These are phyloP conservation scores for Prorops nasuta DNA, from an alignment of 1,140 invertebrate genomes.

Conservation along the genomic window DNA sequence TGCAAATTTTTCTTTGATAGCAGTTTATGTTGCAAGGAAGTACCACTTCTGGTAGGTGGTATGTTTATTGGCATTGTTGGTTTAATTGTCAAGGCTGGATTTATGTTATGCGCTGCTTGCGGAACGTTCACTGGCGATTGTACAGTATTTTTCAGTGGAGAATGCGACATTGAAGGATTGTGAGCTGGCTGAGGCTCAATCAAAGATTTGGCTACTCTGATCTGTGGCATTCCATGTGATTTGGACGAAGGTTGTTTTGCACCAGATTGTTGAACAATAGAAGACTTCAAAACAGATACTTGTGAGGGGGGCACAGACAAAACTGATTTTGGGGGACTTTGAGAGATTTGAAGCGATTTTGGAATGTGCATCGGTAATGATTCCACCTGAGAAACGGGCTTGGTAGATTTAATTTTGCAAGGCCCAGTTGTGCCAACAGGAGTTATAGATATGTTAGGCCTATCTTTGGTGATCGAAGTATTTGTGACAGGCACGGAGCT, in stretches of 20 bases:
- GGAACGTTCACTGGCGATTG: slow-evolving; percentile 2
- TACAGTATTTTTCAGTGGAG: slow-evolving; percentile 24
- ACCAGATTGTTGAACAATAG: slow-evolving; percentile 23
- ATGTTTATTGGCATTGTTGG: slow-evolving; percentile 28
- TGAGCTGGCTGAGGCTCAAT: slow-evolving; percentile 43
- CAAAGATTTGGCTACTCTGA: slow-evolving; percentile 41
- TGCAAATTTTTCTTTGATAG: slow-evolving; percentile 46
- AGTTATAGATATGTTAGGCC: slow-evolving; percentile 49
- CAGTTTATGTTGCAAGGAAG: slow-evolving; percentile 45
- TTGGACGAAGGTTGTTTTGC: slow-evolving; percentile 30
- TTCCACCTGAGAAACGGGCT: slow-evolving; percentile 17
- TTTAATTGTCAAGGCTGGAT: slow-evolving; percentile 25
- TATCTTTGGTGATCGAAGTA: slow-evolving; percentile 33
- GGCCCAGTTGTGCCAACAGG: slow-evolving; percentile 34
- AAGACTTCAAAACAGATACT: slow-evolving; percentile 40
- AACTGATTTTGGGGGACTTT: slow-evolving; percentile 19
- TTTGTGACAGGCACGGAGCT: slow-evolving; percentile 15
- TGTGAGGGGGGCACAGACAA: slow-evolving; percentile 23
- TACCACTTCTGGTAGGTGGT: slow-evolving; percentile 17
- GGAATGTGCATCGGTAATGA: slow-evolving; percentile 20
- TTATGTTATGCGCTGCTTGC: slow-evolving; percentile 21
- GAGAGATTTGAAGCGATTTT: slow-evolving; percentile 21
- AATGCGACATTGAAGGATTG: slow-evolving; percentile 30
- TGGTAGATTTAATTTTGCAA: slow-evolving; percentile 30
- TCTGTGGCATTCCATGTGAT: slow-evolving; percentile 36